A percentile compares a stretch with the other conserved stretches of the same genome.
These are phyloP conservation scores for Rhopalosiphum maidis DNA, from an alignment of 1,140 invertebrate species.

Conservation along the genomic window DNA sequence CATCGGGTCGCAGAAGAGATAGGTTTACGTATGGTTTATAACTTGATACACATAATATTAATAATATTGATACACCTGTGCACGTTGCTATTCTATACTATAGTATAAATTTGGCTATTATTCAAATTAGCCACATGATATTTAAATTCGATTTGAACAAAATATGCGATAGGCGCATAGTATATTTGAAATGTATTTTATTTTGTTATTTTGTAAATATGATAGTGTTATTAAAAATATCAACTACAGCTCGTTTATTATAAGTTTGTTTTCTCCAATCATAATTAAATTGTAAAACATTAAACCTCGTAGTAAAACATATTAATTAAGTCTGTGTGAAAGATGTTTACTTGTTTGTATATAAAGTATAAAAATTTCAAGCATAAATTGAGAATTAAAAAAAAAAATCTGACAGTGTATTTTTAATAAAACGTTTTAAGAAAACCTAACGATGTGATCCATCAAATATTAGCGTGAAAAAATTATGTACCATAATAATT, in stretches of 20 bases:
- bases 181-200: not conserved
- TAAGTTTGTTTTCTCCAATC: not conserved
- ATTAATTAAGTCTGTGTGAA: not conserved
- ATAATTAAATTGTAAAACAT: not conserved
- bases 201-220: not conserved
- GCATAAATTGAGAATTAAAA: not conserved
- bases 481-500: not conserved
- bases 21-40: not conserved
- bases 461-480: slow-evolving; percentile 15
- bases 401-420: not conserved
- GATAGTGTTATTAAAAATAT: not conserved
- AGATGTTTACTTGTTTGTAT: not conserved
- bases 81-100: not conserved
- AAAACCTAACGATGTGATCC: not conserved
- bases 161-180: not conserved
- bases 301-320: not conserved
- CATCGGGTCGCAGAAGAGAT: not conserved
- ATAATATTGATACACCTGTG: too few species aligned
- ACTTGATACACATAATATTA: not conserved
- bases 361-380: not conserved
- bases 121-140: slow-evolving; percentile 17
- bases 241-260: not conserved
- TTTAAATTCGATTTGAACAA: slow-evolving; percentile 15
- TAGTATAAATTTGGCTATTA: not conserved
- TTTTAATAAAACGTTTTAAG: not conserved